Evolutionary conservation across 2,888 invertebrate genomes (phyloP), one percentile per base, ranked within the genome.

Genomic region (Aricia artaxerxes): DNA sequence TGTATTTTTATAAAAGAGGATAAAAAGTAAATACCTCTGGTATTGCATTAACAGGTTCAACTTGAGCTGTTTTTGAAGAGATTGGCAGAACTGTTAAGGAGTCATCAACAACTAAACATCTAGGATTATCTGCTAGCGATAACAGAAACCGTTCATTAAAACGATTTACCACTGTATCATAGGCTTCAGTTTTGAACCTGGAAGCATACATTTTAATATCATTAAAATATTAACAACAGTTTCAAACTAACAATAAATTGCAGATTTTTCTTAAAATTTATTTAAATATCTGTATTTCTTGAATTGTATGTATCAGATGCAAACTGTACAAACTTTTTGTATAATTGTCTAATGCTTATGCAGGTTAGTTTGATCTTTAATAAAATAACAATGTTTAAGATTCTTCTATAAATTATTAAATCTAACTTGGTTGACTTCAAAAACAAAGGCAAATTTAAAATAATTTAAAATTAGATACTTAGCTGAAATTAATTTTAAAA

Each of bases 101-200:
- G 89, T 99, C 99, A 90, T 99, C 99, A 35, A 99, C 96, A n/a
- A 99, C 97, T 81, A 99, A 93, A 87, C 98, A 99, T 35, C 97
- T 96, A 80, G 97, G 95, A 89, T 99, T 98, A 16, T 98, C 97
- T 1, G 98, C 96, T 82, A 99, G 90, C 0, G 99, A 99, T 1
- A 99, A 92, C 24, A 99, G 95, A 87, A 99, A 98, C 82, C 99
- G 95, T 92, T 99, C 99, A 91, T 99, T 99, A 90, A 99, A 99
- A 79, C 99, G 95, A 81, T 98, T 98, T 16, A 98, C 97, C 24
- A 99, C 96, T 86, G 98, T 97, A 87, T 97, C 96, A 88, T 99
- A 98, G 0, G 99, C 97, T 94, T 99, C 99, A 0, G 99, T 99
- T 83, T 99, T 96, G 88, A 98, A 99, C 84, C 98, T 94, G 84